Evolutionary conservation across 2,113 vertebrate genomes (phyloP), one percentile per base, ranked within the genome.

Genomic region (Raphicerus campestris): DNA sequence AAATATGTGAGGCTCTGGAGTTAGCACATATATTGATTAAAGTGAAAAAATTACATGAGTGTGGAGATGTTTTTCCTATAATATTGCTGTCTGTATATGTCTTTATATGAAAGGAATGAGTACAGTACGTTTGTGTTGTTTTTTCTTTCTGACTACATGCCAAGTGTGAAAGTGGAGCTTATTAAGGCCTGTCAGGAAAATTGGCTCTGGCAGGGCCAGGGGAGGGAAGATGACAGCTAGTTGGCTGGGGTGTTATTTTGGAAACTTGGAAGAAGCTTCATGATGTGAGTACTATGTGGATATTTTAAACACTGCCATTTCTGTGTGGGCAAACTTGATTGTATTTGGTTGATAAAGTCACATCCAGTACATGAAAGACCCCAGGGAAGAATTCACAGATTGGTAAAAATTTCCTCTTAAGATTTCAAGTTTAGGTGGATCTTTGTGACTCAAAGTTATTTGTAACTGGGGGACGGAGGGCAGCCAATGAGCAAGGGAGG

Each of bases 1-100:
- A 94, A 80, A 94, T 92, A 91, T 80, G 49, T 83, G 87, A 88
- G 10, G 56, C 8, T 39, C 51, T 95, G n/a, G 14, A 70, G 39
- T 55, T 66, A 93, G 39, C 78, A 89, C 39, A 58, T 91, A 87
- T 61, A 94, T 95, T 93, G 10, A 91, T 93, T 93, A 94, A 97
- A 93, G 85, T 82, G 35, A 92, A 94, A 96, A 95, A 95, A 88
- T 58, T 89, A 83, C 53, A 89, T 14, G 47, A 73, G 13, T 49
- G 84, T 32, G 61, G 87, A 58, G 39, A 56, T 94, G 82, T 55
- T 93, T 97, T 92, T 4, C 9, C n/a, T 70, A 55, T 45, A 89
- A 75, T 51, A 56, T 93, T 84, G 87, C 58, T 84, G 32, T 97
- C 66, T 96, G n/a, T n/a, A n/a, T n/a, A n/a, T n/a, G n/a, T 60